Base-by-base conservation (phyloP, 2,888 invertebrate species). In the Sinodicranocentrus sp. region DNA sequence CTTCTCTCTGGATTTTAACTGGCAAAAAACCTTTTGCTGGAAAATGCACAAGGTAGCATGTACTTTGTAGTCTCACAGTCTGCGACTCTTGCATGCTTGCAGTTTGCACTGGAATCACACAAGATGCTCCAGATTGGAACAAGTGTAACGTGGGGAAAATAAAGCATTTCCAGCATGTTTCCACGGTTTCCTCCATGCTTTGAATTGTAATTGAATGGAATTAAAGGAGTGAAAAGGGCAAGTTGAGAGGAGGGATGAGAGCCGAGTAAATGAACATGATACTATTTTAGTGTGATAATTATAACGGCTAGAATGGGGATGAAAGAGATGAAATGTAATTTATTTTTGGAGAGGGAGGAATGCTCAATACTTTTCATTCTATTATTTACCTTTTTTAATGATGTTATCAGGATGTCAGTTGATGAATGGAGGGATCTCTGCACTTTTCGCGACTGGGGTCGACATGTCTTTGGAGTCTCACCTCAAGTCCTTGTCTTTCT, bases 401-500 rank as follows among this genome's bases (percentile, higher is more conserved):
- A n/a, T 28, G 17, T 28, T 28, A 2, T 65, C 79, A 88, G 88
- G 88, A 83, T 88, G 88, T 82, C 88, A 88, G 82, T 85, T 88
- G 85, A 88, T 88, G 83, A 87, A 87, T 82, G 88, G 87, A 59
- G 88, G 88, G 75, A 88, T 88, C 82, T 88, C 88, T 17, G 88
- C 87, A 10, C 85, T 88, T 17, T 88, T 88, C 77, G 87, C 87
- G 17, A 87, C 86, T 61, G 89, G 88, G 39, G 84, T 88, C 76
- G 88, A 88, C 76, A 67, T 86, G 63, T 86, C 86, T n/a, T 71
- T 89, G 70, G 89, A 89, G 77, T 88, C 89, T 63, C 88, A 89
- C 80, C 86, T 89, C 84, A 89, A 88, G 75, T 88, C 89, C 26
- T 87, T 89, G 57, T 88, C 89, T 70, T 88, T 88, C 84, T 86